A percentile compares a stretch with the other conserved stretches of the same genome.
Evolutionary conservation across 1,140 invertebrate genomes (phyloP).

Genomic region (Branchinecta lindahli): DNA sequence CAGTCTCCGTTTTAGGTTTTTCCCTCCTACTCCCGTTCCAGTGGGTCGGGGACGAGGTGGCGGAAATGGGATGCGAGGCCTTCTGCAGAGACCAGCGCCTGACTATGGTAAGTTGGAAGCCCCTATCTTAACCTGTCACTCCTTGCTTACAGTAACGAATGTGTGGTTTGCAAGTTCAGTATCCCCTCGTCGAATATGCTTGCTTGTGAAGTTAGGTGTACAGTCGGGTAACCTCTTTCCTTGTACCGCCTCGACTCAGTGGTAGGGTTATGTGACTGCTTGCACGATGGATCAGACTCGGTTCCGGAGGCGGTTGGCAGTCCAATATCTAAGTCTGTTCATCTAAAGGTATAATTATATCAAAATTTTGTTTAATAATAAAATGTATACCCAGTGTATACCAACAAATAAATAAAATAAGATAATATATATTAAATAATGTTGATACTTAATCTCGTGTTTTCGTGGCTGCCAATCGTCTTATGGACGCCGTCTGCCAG

Average conservation of each 20-base stretch:
- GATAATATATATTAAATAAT: too few relatives aligned
- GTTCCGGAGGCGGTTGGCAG: too few relatives aligned
- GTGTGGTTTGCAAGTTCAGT: too few relatives aligned
- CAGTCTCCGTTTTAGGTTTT: not conserved
- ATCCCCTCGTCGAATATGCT: not conserved
- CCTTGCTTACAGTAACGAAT: not conserved
- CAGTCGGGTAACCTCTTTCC: not conserved
- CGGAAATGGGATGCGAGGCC: not conserved
- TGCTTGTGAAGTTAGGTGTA: not conserved
- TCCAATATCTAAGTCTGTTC: too few relatives aligned
- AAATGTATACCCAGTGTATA: too few relatives aligned
- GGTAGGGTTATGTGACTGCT: not conserved
- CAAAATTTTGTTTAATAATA: too few relatives aligned
- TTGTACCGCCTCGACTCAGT: not conserved
- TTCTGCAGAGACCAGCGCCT: not conserved
- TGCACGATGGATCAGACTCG: not conserved
- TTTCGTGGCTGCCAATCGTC: too few relatives aligned
- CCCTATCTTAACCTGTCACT: too few relatives aligned
- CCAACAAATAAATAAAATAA: too few relatives aligned
- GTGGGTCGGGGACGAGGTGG: not conserved
- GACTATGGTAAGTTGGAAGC: not conserved
- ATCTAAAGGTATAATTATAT: too few relatives aligned
- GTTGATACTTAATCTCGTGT: too few relatives aligned
- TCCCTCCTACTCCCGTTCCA: not conserved
- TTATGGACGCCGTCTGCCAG: too few relatives aligned